Conservation (phyloP, 2,888 invertebrate species). For the Cecidostiba fungosa region DNA sequence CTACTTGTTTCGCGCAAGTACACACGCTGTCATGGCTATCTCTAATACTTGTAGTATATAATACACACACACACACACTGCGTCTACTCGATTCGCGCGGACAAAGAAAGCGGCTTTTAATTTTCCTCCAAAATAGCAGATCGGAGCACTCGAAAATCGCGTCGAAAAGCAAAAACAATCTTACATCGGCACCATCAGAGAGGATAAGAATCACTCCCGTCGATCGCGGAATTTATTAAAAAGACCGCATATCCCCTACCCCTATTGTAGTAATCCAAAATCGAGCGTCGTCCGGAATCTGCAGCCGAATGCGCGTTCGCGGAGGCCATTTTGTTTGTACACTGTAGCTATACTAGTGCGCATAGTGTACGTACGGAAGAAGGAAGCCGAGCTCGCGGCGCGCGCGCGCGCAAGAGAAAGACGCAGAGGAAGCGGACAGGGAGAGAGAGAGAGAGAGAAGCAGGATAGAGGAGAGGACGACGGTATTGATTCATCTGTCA, state of each 20-base stretch:
- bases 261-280: not conserved
- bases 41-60: not conserved
- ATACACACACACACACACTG: not conserved
- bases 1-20: constrained; percentile 29
- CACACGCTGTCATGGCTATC: constrained; percentile 4
- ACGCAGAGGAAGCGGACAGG: constrained; percentile 2
- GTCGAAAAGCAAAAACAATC: not conserved
- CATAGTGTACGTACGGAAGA: constrained; percentile 53
- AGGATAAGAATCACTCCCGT: not conserved
- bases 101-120: not conserved
- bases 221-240: not conserved
- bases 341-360: constrained; percentile 31
- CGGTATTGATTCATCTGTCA: constrained; percentile 79
- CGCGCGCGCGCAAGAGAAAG: not conserved
- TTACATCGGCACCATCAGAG: too few species aligned
- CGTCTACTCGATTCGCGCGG: not conserved
- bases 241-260: not conserved
- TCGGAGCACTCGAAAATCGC: not conserved
- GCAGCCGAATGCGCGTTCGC: constrained; percentile 38
- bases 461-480: constrained; percentile 31
- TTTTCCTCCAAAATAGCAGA: not conserved
- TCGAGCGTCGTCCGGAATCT: constrained; percentile 8
- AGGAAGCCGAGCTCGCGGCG: constrained; percentile 47
- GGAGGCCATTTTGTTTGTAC: constrained; percentile 61
- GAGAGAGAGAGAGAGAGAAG: constrained; percentile 34